Conservation (phyloP, 2,797 vertebrate genomes). For the Apodemus agrarius region DNA sequence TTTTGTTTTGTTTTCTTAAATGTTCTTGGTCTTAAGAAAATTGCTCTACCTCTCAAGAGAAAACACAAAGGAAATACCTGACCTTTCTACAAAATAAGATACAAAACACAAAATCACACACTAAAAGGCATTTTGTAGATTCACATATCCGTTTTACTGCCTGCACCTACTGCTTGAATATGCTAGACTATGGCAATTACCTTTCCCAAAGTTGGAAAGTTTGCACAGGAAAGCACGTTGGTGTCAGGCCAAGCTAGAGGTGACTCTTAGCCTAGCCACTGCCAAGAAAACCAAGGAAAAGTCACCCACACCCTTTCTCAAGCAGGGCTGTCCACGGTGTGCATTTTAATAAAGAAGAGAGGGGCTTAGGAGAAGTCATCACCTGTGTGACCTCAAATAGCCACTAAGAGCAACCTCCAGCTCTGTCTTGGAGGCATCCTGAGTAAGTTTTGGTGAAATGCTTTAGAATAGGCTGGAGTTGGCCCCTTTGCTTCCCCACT, state of each 20-base stretch:
- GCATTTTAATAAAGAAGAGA: conserved; percentile 11
- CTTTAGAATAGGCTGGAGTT: neutral
- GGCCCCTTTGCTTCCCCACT: neutral
- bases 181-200: neutral
- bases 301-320: neutral
- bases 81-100: conserved; percentile 27
- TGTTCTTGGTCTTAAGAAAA: conserved; percentile 13
- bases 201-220: neutral
- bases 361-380: neutral
- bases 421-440: neutral
- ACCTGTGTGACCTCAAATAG: neutral
- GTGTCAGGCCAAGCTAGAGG: neutral
- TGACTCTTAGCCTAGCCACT: neutral
- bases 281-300: neutral
- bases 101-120: neutral
- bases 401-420: neutral
- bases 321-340: too few species aligned
- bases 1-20: neutral
- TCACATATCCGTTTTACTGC: neutral
- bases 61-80: neutral
- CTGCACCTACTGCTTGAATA: neutral
- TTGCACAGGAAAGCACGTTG: neutral
- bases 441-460: neutral
- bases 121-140: neutral
- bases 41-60: neutral